Base-by-base conservation (phyloP, 2,888 invertebrate genomes). In the Troilus luridus region DNA sequence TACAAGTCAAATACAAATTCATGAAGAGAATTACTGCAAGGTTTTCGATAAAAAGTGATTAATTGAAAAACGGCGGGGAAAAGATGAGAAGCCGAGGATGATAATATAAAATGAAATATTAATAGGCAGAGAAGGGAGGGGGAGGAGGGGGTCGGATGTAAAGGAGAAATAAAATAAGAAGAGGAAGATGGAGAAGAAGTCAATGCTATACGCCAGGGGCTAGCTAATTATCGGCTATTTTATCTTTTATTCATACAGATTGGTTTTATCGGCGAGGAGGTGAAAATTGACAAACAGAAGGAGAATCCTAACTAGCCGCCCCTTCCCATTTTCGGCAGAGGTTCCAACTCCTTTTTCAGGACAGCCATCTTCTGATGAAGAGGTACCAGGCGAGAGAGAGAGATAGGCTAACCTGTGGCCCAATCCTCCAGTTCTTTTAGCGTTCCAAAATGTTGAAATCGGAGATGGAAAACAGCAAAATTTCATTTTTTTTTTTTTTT, bases 61-160 rank as follows among this genome's bases (percentile, higher is more conserved):
- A 85, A 85, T 54, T 58, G 54, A 54, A 85, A 58, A 85, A 56
- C 85, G 56, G 56, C 56, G n/a, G 85, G 56, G 56, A 85, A 85
- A 85, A 85, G 56, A 85, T 21, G 85, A 85, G 56, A 85, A 85
- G 85, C 56, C n/a, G 12, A 56, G 56, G 56, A 85, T 85, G 85
- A 85, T 85, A 85, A 85, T 56, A 85, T 85, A 85, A 85, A 85
- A 85, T 85, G 85, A 85, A 85, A 85, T 85, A 85, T 85, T 85
- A 85, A 85, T 85, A 85, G 85, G 56, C 10, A 10, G 21, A n/a
- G 56, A 10, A 9, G 8, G 21, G 54, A 5, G 54, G 41, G 1
- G 12, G 85, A n/a, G 85, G 27, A 6, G n/a, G n/a, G 77, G 56
- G 41, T 85, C 85, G 56, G 56, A 85, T 85, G 85, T 85, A 85